phyloP scores from a whole-genome alignment of 1,140 invertebrate species.

The Aphaenogaster ashmeadi region DNA sequence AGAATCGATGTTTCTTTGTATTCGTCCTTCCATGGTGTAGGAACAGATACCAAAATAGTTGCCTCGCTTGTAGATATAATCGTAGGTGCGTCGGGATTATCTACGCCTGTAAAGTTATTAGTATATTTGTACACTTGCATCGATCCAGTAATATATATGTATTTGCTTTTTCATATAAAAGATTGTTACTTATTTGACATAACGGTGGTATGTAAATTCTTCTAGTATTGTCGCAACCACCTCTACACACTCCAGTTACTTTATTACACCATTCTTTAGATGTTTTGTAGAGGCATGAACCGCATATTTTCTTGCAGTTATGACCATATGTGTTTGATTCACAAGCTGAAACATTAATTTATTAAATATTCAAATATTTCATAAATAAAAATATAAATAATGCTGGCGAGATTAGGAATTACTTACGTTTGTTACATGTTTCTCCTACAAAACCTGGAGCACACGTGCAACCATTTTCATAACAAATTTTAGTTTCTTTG shows the following conservation, averaged over 20 bases:
- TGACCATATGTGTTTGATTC: no score
- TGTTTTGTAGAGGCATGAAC: no score
- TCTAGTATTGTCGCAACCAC: constrained; percentile 33
- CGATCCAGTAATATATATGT: background rate
- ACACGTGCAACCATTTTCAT: no score
- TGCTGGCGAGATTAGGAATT: no score
- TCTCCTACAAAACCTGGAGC: no score
- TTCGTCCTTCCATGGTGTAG: constrained; percentile 17
- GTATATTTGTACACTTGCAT: background rate
- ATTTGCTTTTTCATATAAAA: background rate
- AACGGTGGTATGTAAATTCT: constrained; percentile 61
- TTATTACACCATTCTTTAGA: background rate
- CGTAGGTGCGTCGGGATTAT: background rate
- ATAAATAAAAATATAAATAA: no score
- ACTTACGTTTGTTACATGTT: no score
- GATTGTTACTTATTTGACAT: constrained; percentile 66
- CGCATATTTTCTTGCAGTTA: no score
- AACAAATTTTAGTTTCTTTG: no score
- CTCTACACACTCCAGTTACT: constrained; percentile 48
- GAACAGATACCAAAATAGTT: background rate
- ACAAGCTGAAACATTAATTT: no score
- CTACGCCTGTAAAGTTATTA: constrained; percentile 29
- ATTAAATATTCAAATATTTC: no score
- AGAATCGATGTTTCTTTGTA: background rate
- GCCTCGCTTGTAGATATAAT: constrained; percentile 55